Evolutionary conservation across 1,140 invertebrate species (phyloP), one percentile per base, ranked within the genome.

Genomic region (Contarinia nasturtii): DNA sequence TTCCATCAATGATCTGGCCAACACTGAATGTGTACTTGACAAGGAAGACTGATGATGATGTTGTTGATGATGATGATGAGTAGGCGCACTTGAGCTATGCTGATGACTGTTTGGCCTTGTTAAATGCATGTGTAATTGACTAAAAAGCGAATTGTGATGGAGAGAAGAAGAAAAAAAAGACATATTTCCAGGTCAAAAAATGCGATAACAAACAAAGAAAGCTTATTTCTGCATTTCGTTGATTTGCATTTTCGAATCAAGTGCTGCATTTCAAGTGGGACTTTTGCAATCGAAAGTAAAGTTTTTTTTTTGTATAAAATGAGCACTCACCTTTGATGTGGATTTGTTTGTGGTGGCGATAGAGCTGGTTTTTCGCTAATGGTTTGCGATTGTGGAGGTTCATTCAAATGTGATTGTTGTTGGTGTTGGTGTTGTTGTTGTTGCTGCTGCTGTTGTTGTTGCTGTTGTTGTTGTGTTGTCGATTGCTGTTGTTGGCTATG

Each of bases 1-100:
- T 57, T 89, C 86, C 80, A 87, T 87, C 44, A 92, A 62, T 12
- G 82, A 85, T 57, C 82, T 86, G 42, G 86, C 85, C 37, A 92
- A 62, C 40, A 85, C 88, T 2, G 82, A 86, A 66, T 90, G 86
- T 10, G 83, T 85, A 56, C 79, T 85, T 47, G 84, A 86, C 21
- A 89, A 67, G 15, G 75, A 55, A 54, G 61, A 60, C 54, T 56
- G 60, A 36, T 50, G 58, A 61, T n/a, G n/a, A n/a, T n/a, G n/a
- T n/a, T n/a, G n/a, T n/a, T n/a, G n/a, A n/a, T n/a, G n/a, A n/a
- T n/a, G n/a, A n/a, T 46, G 63, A 27, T 27, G 27, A 27, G 27
- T 27, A 27, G 27, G 27, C 27, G 27, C 27, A 27, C 56, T 33
- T 67, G 63, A 41, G 48, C n/a, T 49, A 47, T 14, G 27, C 49